Conservation (phyloP, 1,140 invertebrate species). For the Steinernema khuongi region DNA sequence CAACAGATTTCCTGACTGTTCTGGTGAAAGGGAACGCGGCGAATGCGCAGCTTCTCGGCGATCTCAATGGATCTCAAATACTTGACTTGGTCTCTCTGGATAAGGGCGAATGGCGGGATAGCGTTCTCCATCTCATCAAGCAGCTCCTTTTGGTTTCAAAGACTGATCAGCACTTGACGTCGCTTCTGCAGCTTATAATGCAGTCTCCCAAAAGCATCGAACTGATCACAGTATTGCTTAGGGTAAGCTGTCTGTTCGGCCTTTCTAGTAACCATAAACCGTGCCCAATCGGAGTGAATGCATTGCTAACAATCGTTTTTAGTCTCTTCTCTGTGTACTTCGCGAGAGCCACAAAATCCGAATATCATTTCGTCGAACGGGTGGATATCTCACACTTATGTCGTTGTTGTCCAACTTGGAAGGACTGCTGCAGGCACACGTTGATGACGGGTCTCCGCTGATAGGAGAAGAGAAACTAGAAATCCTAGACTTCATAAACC, state of each 20-base stretch:
- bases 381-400: constrained; percentile 94
- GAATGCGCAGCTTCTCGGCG: constrained; percentile 66
- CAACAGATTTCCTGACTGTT: constrained; percentile 79
- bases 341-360: constrained; percentile 78
- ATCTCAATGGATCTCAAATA: constrained; percentile 21
- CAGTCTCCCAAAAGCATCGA: constrained; percentile 32
- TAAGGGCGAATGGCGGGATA: constrained; percentile 25
- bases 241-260: not conserved
- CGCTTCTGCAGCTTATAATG: constrained; percentile 43
- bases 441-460: constrained; percentile 39
- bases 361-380: constrained; percentile 91
- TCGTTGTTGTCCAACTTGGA: constrained; percentile 88
- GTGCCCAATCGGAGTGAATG: not conserved
- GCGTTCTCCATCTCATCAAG: constrained; percentile 47
- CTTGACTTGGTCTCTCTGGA: constrained; percentile 1
- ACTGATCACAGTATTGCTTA: constrained; percentile 28
- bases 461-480: constrained; percentile 24
- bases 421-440: constrained; percentile 67
- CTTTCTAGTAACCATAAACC: constrained; percentile 13
- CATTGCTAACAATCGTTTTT: constrained; percentile 25
- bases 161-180: constrained; percentile 54
- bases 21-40: constrained; percentile 73
- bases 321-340: constrained; percentile 44
- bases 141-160: constrained; percentile 51
- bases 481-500: constrained; percentile 66